Evolutionary conservation across 2,888 invertebrate species (phyloP).

Genomic region (Mesoligia furuncula): DNA sequence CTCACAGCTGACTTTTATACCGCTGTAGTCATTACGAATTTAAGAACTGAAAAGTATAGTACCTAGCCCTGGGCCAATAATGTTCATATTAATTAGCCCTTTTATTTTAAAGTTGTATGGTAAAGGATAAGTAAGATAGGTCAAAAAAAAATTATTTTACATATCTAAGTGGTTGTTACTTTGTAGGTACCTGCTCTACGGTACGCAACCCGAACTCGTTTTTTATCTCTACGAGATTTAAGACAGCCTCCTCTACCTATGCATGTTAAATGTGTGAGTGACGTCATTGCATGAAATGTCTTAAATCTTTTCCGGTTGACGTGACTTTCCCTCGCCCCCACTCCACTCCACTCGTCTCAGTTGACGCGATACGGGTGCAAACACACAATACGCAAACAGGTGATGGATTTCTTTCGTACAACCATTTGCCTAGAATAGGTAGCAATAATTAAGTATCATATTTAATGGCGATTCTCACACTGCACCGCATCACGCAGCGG

Average conservation of each 20-base stretch:
- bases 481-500: no score
- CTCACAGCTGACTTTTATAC: not conserved
- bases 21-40: not conserved
- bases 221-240: not conserved
- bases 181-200: not conserved
- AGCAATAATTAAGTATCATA: slow-evolving; percentile 10
- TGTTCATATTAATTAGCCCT: no score
- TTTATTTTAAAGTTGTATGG: not conserved
- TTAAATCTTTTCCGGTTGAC: slow-evolving; percentile 40
- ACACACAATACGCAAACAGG: slow-evolving; percentile 30
- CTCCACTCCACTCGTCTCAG: slow-evolving; percentile 8
- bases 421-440: slow-evolving; percentile 19
- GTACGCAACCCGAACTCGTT: no score
- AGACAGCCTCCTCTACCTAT: not conserved
- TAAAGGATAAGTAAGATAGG: not conserved
- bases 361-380: slow-evolving; percentile 43
- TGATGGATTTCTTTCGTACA: slow-evolving; percentile 41
- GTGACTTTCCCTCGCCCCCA: not conserved
- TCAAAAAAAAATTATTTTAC: not conserved
- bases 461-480: no score
- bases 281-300: slow-evolving; percentile 37
- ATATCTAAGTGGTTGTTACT: not conserved
- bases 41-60: not conserved
- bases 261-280: slow-evolving; percentile 35
- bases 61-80: not conserved